Conservation (phyloP, 2,888 invertebrate genomes). For the Hydraecia micacea region DNA sequence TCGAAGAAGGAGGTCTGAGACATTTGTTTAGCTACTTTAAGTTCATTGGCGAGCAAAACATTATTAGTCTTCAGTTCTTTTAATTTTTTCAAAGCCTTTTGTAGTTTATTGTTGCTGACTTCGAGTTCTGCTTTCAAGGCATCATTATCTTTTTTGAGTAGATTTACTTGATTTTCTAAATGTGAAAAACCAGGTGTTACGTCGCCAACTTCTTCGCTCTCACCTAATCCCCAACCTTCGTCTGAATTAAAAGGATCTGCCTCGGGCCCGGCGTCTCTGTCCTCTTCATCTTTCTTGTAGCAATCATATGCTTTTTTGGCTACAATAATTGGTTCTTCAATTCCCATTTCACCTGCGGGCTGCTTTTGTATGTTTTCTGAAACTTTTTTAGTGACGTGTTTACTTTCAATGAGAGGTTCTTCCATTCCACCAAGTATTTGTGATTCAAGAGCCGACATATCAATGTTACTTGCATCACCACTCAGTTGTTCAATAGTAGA, state of each 20-base stretch:
- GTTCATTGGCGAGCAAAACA: constrained; percentile 90
- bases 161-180: constrained; percentile 90
- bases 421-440: constrained; percentile 81
- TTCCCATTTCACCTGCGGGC: constrained; percentile 60
- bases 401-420: constrained; percentile 62
- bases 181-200: constrained; percentile 87
- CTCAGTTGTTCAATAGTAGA: constrained; percentile 85
- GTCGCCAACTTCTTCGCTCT: constrained; percentile 77
- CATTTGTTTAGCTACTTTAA: constrained; percentile 88
- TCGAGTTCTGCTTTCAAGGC: constrained; percentile 91
- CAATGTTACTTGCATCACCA: constrained; percentile 72
- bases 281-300: constrained; percentile 77
- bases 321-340: constrained; percentile 83
- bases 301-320: constrained; percentile 90
- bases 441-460: constrained; percentile 82
- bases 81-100: constrained; percentile 95
- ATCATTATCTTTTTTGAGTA: constrained; percentile 90
- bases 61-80: constrained; percentile 94
- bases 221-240: constrained; percentile 86
- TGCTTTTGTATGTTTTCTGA: constrained; percentile 72
- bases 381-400: constrained; percentile 69
- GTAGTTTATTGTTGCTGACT: constrained; percentile 92
- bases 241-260: constrained; percentile 86
- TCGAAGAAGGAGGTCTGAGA: constrained; percentile 92
- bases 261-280: constrained; percentile 63